Base-by-base conservation (phyloP, 2,797 vertebrate genomes). In the Rhynchotus rufescens region DNA sequence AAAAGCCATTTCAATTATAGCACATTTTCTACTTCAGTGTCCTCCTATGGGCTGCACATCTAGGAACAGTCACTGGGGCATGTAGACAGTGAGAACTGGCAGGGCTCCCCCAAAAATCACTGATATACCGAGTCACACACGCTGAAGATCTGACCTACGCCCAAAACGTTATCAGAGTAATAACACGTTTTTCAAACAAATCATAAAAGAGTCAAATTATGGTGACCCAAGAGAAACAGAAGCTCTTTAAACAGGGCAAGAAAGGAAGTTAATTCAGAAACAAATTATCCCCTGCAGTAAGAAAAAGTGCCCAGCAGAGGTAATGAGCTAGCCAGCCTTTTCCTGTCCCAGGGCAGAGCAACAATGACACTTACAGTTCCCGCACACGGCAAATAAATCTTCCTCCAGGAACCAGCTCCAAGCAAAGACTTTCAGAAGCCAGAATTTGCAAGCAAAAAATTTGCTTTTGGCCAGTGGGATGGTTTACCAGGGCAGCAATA, bases 311-410 rank as follows among this genome's bases (percentile, higher is more conserved):
- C 84, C 84, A 89, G 86, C 83, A 95, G 93, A 93, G 92, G 94
- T 92, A 93, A 94, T 93, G 86, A 94, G 91, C 82, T 73, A 78
- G 79, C 69, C 90, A 96, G 86, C 81, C 86, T 94, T 86, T 92
- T 95, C 93, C 94, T 94, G 84, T 91, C 93, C 84, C 17, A 5
- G 42, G 56, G 45, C 61, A 85, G 32, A 85, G 74, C 40, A 90
- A 89, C 77, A 90, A 66, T 44, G 93, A 93, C 92, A 91, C 89
- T 94, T 83, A 84, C 93, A 86, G 73, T 94, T 92, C 94, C 90
- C 84, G 66, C 83, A 79, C 86, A 49, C 71, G 67, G 80, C 88
- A 81, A 80, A 93, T 89, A 85, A 91, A 94, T 91, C 91, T 90
- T 92, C 84, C 45, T 80, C 38, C 4, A 4, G 3, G 0, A 19